Evolutionary conservation across 2,797 vertebrate genomes (phyloP).

Genomic region (Anas georgica): DNA sequence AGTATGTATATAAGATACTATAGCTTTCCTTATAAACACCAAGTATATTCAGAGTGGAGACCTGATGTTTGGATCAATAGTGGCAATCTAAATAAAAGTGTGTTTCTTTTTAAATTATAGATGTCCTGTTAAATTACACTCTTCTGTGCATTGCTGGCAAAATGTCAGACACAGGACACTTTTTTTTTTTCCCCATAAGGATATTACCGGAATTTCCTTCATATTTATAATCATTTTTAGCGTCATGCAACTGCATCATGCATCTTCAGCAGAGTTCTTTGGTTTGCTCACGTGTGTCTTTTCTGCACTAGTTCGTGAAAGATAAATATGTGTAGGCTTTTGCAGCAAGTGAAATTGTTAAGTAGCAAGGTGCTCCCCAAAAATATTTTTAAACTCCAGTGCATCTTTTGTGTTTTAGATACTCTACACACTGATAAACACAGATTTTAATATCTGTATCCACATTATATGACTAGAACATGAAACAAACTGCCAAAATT

Average conservation of each 20-base stretch:
- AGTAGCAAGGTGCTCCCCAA: background rate
- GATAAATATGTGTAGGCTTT: background rate
- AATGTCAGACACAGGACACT: background rate
- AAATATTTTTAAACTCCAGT: background rate
- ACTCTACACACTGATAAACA: background rate
- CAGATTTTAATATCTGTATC: background rate
- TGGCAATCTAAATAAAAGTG: conserved; percentile 33
- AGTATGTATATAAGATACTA: background rate
- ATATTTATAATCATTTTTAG: background rate
- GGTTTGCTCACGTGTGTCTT: background rate
- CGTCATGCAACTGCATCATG: background rate
- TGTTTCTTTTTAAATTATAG: conserved; percentile 17
- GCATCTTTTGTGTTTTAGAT: background rate
- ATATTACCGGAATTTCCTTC: background rate
- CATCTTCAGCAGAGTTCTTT: background rate
- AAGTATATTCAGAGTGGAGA: background rate
- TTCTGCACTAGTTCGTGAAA: background rate
- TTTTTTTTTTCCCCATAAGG: background rate
- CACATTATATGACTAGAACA: background rate
- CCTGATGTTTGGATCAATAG: conserved; percentile 46
- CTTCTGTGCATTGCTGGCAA: background rate
- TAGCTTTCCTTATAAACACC: background rate
- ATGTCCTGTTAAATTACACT: conserved; percentile 19
- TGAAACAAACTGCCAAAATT: background rate
- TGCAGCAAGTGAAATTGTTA: background rate